Evolutionary conservation across 2,113 vertebrate genomes (phyloP).

Genomic region (Sciurus niger): DNA sequence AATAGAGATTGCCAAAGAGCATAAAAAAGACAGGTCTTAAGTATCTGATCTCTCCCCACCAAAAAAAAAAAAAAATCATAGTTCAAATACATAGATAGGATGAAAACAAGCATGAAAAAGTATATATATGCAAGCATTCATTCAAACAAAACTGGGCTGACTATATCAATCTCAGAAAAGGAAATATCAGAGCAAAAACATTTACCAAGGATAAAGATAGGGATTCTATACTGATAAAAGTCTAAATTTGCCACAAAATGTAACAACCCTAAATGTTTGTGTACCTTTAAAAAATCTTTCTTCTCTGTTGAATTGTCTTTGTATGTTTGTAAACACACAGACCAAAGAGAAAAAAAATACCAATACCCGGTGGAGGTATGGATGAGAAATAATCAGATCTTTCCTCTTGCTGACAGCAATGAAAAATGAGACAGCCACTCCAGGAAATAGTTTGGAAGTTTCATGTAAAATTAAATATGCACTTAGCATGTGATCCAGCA

Average conservation of each 20-base stretch:
- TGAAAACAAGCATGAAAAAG: not conserved
- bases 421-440: not conserved
- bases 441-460: not conserved
- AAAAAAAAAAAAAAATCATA: not conserved
- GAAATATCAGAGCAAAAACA: not conserved
- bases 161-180: not conserved
- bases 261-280: not conserved
- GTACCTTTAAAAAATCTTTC: not conserved
- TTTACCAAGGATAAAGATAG: not conserved
- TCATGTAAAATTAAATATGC: not conserved
- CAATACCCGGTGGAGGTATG: not conserved
- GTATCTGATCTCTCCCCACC: not conserved
- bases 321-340: not conserved
- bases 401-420: not conserved
- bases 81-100: not conserved
- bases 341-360: not conserved
- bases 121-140: not conserved
- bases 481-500: not conserved
- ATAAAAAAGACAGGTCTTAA: not conserved
- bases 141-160: not conserved
- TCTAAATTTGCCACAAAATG: not conserved
- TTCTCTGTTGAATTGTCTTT: not conserved
- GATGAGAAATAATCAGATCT: not conserved
- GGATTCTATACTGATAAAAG: not conserved
- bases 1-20: not conserved